Evolutionary conservation across 2,113 vertebrate species (phyloP), one percentile per base, ranked within the genome.

Genomic region (Poicephalus meyeri): DNA sequence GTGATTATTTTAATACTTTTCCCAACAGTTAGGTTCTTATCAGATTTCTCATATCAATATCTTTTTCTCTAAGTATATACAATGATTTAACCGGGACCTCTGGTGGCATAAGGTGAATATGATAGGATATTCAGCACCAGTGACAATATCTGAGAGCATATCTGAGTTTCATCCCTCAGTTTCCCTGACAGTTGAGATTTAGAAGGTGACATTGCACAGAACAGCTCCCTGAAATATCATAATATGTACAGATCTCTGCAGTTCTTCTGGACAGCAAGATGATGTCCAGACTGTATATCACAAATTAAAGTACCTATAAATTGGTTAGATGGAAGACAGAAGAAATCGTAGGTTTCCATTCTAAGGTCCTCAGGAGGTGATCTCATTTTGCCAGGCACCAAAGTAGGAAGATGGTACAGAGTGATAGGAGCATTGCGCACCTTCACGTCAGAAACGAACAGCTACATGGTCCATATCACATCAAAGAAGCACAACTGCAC

Each of bases 1-100:
- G 39, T 88, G 11, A 65, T 93, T 78, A 93, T 95, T 94, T 91
- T 73, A 89, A 63, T 76, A 70, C 3, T 91, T 93, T 90, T 8
- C 39, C 33, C 41, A 82, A 55, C 10, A 73, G 33, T 39, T 80
- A 60, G 9, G 13, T 53, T 79, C 50, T 60, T 64, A 85, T 61
- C 2, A 5, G 10, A 23, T 78, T 90, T 88, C 12, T 86, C 17
- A 21, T 68, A 88, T 68, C 21, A 42, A 23, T 55, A 78, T 52
- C 2, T 93, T 88, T 91, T 89, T 46, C 41, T 86, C 20, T 78
- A 53, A 76, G 11, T 35, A 53, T 44, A 31, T 46, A 42, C 41
- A 70, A n/a, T 44, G 3, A 94, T 86, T 92, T 89, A 46, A 91
- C 88, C 46, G 86, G 81, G 52, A 83, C 60, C 26, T 73, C 85